A percentile compares a stretch with the other conserved stretches of the same genome.
Evolutionary conservation across 2,113 vertebrate genomes (phyloP).

Genomic region (Leucoraja erinaceus): DNA sequence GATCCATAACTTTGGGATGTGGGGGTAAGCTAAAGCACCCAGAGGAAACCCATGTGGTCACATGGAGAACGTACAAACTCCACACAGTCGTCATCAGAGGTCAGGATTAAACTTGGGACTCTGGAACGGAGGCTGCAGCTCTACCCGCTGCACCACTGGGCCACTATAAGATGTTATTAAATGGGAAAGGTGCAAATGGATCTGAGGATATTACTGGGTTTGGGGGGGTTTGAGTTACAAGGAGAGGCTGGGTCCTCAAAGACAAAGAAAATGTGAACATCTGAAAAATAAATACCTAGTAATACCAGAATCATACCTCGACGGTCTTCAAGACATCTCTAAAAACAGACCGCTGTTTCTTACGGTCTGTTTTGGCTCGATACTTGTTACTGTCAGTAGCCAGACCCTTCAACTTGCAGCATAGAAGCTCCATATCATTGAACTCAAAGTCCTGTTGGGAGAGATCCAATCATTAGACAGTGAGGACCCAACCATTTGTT

Average conservation of each 20-base stretch:
- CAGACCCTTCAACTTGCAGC: slow-evolving; percentile 72
- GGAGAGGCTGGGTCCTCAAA: background rate
- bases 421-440: slow-evolving; percentile 76
- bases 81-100: no score
- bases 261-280: background rate
- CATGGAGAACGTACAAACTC: no score
- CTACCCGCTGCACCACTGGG: no score
- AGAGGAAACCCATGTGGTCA: no score
- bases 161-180: no score
- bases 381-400: slow-evolving; percentile 96
- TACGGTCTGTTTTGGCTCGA: slow-evolving; percentile 87
- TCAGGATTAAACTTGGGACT: no score
- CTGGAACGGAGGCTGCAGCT: no score
- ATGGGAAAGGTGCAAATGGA: no score
- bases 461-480: background rate
- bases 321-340: slow-evolving; percentile 84
- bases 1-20: no score
- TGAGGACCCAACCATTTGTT: background rate
- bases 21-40: no score
- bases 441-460: slow-evolving; percentile 77
- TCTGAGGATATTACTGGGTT: no score
- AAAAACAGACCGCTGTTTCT: slow-evolving; percentile 92
- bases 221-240: no score
- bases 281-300: background rate
- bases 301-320: slow-evolving; percentile 62